Evolutionary conservation across 2,113 vertebrate species (phyloP).

Genomic region (Tor tambroides): DNA sequence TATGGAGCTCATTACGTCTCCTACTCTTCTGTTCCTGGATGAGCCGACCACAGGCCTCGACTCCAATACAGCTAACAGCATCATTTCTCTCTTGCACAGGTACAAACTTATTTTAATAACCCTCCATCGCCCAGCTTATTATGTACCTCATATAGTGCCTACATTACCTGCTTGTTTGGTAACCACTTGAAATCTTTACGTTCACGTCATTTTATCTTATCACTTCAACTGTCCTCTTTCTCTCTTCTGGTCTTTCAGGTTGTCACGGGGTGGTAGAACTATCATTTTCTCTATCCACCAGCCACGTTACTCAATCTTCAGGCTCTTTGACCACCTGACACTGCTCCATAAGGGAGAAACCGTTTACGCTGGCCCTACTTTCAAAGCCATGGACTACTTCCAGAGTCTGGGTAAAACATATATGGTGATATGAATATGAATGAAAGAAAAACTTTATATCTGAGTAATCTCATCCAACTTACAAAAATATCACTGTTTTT

Average conservation of each 20-base stretch:
- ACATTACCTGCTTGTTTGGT: not conserved
- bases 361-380: conserved; percentile 72
- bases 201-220: not conserved
- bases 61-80: conserved; percentile 79
- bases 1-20: conserved; percentile 81
- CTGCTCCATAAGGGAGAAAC: conserved; percentile 80
- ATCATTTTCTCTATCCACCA: conserved; percentile 85
- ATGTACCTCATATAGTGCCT: not conserved
- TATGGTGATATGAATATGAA: not conserved
- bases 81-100: conserved; percentile 77
- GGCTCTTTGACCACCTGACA: conserved; percentile 77
- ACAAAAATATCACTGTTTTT: not conserved
- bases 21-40: conserved; percentile 80
- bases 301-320: conserved; percentile 82
- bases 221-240: not conserved
- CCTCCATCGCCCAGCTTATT: not conserved
- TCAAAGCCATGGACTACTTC: conserved; percentile 68
- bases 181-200: not conserved
- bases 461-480: not conserved
- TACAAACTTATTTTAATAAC: conserved; percentile 50
- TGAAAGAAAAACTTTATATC: not conserved
- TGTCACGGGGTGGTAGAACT: conserved; percentile 77
- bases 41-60: conserved; percentile 83
- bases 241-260: conserved; percentile 57
- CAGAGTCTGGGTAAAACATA: conserved; percentile 31